Base-by-base conservation (phyloP, 2,113 vertebrate genomes). In the Oncorhynchus mykiss region DNA sequence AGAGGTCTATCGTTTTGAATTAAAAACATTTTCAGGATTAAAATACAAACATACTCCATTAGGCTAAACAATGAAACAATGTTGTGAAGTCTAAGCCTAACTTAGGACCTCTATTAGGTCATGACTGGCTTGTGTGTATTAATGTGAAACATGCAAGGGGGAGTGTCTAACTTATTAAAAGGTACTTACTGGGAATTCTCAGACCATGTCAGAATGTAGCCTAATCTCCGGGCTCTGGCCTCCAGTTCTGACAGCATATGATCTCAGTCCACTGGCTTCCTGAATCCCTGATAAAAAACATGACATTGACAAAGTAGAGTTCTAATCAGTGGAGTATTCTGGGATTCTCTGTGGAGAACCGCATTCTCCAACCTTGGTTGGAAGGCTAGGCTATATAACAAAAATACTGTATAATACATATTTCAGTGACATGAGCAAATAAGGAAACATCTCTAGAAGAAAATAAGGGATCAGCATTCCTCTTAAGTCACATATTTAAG, bases 241-340 rank as follows among this genome's bases (percentile, higher is more conserved):
- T 22, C 69, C 6, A 25, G 64, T 70, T 51, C 71, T 54, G 22
- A 59, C 34, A 60, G 73, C 49, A n/a, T 22, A 49, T 31, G 59
- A 79, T 11, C 25, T 82, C 81, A 72, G 65, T 65, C n/a, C 54
- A 66, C 49, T 59, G 66, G 62, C 51, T 83, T 51, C 25, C 3
- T 8, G 67, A 80, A 75, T 57, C 51, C 60, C 59, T 81, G 77
- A 74, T 34, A 67, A 75, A 20, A 20, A 77, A 34, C 69, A 31
- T 14, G 45, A 5, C 25, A 48, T 48, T 27, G 24, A 54, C 22
- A 71, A 3, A 57, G 67, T 16, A 54, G 49, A 71, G 24, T 54
- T 27, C 16, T 72, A 18, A 72, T 72, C 27, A 31, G 12, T 11
- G 48, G 39, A 45, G 25, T 13, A 25, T 13, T 65, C 25, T 25